phyloP scores from a whole-genome alignment of 2,797 vertebrate genomes.

The Capromys pilorides region DNA sequence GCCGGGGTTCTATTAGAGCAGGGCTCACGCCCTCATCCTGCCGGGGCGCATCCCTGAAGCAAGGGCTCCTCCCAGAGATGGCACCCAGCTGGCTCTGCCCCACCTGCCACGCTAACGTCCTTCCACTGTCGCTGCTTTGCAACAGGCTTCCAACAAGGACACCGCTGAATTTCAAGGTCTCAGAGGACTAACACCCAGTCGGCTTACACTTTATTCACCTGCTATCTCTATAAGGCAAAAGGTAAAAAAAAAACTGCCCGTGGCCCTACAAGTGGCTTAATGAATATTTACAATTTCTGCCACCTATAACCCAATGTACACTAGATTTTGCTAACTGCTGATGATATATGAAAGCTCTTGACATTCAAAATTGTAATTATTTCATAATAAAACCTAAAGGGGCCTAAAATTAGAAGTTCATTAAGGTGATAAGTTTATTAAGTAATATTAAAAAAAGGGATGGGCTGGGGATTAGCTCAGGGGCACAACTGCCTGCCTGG shows the following conservation, averaged over 20 bases:
- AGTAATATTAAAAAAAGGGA: not conserved
- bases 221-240: not conserved
- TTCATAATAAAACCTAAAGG: not conserved
- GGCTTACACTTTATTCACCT: not conserved
- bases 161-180: not conserved
- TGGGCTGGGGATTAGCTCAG: too few relatives aligned
- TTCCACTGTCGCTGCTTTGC: not conserved
- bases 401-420: not conserved
- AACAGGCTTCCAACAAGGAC: not conserved
- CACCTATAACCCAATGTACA: not conserved
- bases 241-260: not conserved
- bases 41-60: not conserved
- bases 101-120: accelerated
- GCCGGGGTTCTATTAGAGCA: not conserved
- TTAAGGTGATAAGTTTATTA: not conserved
- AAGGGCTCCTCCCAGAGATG: not conserved
- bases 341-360: not conserved
- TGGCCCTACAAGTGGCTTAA: not conserved
- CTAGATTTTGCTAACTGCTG: not conserved
- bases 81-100: not conserved
- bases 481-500: too few relatives aligned
- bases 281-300: not conserved
- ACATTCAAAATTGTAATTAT: not conserved
- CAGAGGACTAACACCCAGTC: not conserved
- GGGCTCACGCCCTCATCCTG: too few relatives aligned